phyloP scores from a whole-genome alignment of 2,113 vertebrate genomes.

The Calyptommatus sinebrachiatus region DNA sequence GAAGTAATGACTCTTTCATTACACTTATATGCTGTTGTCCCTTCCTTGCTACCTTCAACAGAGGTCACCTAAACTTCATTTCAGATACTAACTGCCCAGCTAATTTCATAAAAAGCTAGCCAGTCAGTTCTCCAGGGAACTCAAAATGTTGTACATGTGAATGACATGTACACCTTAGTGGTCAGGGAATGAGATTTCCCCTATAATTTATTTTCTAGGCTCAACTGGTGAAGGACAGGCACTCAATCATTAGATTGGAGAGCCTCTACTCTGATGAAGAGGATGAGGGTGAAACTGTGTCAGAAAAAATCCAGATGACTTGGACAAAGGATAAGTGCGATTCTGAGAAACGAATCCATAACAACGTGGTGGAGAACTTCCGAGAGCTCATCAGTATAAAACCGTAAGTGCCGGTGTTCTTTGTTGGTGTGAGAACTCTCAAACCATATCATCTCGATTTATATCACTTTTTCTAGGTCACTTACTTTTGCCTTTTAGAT shows the following conservation, averaged over 20 bases:
- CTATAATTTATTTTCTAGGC: slow-evolving; percentile 70
- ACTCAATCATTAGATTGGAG: slow-evolving; percentile 88
- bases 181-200: not conserved
- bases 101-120: not conserved
- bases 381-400: slow-evolving; percentile 94
- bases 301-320: slow-evolving; percentile 94
- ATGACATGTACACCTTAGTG: no score
- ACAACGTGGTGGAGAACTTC: slow-evolving; percentile 85
- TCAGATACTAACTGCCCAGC: not conserved
- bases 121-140: not conserved
- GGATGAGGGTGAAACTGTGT: slow-evolving; percentile 78
- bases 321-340: slow-evolving; percentile 91
- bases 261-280: slow-evolving; percentile 94
- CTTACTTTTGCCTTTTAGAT: not conserved
- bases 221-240: slow-evolving; percentile 94
- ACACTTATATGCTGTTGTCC: not conserved
- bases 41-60: not conserved
- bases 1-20: no score
- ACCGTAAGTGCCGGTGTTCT: slow-evolving; percentile 79
- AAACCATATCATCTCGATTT: not conserved
- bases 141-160: no score
- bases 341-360: slow-evolving; percentile 79
- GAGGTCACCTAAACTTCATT: not conserved
- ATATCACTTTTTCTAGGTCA: not conserved
- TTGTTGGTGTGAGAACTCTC: not conserved